These are phyloP conservation scores for Entomyzon cyanotis DNA, from an alignment of 2,113 vertebrate species.

Conservation along the genomic window DNA sequence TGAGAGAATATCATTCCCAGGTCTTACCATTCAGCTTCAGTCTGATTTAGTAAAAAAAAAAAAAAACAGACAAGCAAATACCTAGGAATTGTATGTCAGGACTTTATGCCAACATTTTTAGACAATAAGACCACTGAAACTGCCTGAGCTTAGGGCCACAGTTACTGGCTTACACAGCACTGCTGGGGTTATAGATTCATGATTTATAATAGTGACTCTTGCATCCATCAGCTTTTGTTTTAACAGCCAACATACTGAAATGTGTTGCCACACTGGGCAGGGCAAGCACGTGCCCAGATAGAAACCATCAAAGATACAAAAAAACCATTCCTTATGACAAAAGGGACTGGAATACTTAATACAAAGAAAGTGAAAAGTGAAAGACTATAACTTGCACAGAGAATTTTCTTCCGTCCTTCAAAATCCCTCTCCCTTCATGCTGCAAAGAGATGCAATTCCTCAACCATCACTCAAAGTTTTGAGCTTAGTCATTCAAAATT, in stretches of 20 bases:
- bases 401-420: background rate
- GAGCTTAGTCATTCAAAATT: background rate
- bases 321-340: background rate
- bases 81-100: background rate
- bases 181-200: background rate
- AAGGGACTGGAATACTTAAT: background rate
- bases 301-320: background rate
- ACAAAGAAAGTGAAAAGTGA: background rate
- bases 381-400: background rate
- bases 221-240: background rate
- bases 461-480: background rate
- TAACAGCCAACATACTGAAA: background rate
- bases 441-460: background rate
- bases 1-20: background rate
- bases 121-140: background rate
- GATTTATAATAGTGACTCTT: background rate
- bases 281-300: background rate
- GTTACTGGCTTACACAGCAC: background rate
- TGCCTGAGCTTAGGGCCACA: background rate
- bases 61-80: background rate
- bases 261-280: background rate
- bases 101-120: background rate
- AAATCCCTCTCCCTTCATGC: background rate
- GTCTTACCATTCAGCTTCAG: background rate
- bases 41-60: background rate